Base-by-base conservation (phyloP, 2,888 invertebrate species). In the Leptogaster cylindrica region DNA sequence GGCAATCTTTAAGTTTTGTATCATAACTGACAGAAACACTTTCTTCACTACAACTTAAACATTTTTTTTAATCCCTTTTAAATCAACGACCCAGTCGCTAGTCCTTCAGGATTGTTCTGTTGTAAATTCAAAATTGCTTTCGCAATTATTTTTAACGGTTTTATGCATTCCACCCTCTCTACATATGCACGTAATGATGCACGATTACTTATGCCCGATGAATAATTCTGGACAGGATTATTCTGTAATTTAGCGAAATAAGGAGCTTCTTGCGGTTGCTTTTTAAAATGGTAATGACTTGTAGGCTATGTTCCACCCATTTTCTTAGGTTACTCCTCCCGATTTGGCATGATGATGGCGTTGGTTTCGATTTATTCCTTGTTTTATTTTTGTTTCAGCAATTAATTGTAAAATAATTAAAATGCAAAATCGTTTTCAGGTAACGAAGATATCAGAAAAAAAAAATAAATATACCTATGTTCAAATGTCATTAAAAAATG, bases 381-480 rank as follows among this genome's bases (percentile, higher is more conserved):
- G n/a, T n/a, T 31, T 31, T 31, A 31, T 31, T 44, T 44, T 44
- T 44, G 44, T 16, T 44, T 20, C 14, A 36, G 20, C 41, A 61
- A 61, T 61, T 61, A 61, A 61, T 61, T 61, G 61, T 44, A 44
- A 61, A 61, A 61, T 61, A 61, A 61, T 61, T 61, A 44, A 61
- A 61, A 61, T 44, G 41, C 44, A 28, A 61, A 44, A 44, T 61
- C 61, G 20, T 44, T n/a, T 44, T 44, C 14, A 44, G 16, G 41
- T n/a, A 61, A 12, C 20, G n/a, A n/a, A n/a, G n/a, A n/a, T n/a
- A n/a, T n/a, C n/a, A n/a, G n/a, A n/a, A n/a, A n/a, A n/a, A n/a
- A n/a, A n/a, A n/a, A n/a, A n/a, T n/a, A n/a, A n/a, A n/a, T n/a
- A n/a, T n/a, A n/a, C n/a, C n/a, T n/a, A n/a, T n/a, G n/a, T n/a